Percentiles rank a stretch among this genome's conserved stretches.
These are phyloP conservation scores for Botrylloides violaceus DNA, from an alignment of 23 tunicate species.

Conservation along the genomic window DNA sequence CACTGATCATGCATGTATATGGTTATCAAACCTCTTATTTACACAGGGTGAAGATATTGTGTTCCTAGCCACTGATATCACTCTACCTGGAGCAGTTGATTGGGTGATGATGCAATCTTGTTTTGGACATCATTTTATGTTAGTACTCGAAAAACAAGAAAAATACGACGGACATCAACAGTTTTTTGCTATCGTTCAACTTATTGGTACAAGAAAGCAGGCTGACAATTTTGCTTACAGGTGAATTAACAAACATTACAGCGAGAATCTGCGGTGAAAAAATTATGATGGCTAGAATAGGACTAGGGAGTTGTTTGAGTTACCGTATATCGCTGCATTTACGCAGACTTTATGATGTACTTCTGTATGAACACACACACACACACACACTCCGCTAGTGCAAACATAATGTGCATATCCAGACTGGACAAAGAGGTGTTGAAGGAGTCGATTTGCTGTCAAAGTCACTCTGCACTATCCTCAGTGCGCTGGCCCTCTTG, in stretches of 20 bases:
- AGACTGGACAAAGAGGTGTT: no score
- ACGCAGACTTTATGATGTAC: no score
- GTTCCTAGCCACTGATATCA: slow-evolving; percentile 93
- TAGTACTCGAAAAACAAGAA: slow-evolving; percentile 95
- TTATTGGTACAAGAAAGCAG: slow-evolving; percentile 91
- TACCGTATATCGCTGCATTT: no score
- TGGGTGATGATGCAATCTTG: slow-evolving; percentile 99
- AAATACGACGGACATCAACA: slow-evolving; percentile 92
- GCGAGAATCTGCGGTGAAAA: background rate
- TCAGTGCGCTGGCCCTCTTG: no score
- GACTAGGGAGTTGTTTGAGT: no score
- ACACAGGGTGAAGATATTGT: slow-evolving; percentile 96
- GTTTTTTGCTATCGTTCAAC: slow-evolving; percentile 96
- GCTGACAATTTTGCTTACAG: slow-evolving; percentile 96
- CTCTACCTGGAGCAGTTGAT: slow-evolving; percentile 96
- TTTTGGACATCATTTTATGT: slow-evolving; percentile 95
- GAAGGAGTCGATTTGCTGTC: no score
- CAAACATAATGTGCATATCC: no score
- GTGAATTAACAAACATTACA: no score
- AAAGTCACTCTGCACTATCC: no score
- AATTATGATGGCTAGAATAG: background rate
- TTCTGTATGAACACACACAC: no score
- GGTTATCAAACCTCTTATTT: background rate
- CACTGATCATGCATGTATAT: no score
- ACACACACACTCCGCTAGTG: no score